Conservation (phyloP, 2,113 vertebrate genomes). For the Solenodon paradoxus region DNA sequence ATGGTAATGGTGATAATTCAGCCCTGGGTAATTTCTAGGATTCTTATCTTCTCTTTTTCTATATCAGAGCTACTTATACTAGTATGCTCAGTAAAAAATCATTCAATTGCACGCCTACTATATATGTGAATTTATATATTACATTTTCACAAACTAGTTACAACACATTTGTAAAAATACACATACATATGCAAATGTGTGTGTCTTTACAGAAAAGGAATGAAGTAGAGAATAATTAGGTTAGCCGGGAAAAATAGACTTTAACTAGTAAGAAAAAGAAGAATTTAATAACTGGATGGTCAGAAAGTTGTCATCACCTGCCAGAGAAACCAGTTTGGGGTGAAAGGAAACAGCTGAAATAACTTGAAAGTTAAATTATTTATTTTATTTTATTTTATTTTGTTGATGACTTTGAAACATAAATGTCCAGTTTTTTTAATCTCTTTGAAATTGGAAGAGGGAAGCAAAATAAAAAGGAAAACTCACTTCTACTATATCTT, state of each 20-base stretch:
- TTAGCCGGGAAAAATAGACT: not conserved
- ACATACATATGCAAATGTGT: not conserved
- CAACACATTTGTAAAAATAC: too few relatives aligned
- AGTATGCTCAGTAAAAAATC: not conserved
- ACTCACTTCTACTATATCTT: not conserved
- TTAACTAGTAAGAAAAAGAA: not conserved
- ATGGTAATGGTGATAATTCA: not conserved
- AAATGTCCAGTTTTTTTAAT: not conserved
- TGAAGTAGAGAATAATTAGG: not conserved
- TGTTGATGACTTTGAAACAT: not conserved
- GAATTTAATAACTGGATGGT: not conserved
- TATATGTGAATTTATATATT: not conserved
- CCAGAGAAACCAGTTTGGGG: not conserved
- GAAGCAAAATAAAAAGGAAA: not conserved
- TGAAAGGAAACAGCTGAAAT: not conserved
- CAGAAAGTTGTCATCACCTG: not conserved
- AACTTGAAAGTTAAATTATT: not conserved
- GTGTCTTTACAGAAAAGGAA: not conserved
- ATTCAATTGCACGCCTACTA: not conserved
- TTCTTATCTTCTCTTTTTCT: not conserved
- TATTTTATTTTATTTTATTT: not conserved
- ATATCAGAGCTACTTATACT: not conserved
- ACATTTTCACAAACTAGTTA: not conserved
- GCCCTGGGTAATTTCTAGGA: not conserved
- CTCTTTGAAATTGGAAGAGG: not conserved